Base-by-base conservation (phyloP, 2,888 invertebrate species). In the Iselma pallidipennis region DNA sequence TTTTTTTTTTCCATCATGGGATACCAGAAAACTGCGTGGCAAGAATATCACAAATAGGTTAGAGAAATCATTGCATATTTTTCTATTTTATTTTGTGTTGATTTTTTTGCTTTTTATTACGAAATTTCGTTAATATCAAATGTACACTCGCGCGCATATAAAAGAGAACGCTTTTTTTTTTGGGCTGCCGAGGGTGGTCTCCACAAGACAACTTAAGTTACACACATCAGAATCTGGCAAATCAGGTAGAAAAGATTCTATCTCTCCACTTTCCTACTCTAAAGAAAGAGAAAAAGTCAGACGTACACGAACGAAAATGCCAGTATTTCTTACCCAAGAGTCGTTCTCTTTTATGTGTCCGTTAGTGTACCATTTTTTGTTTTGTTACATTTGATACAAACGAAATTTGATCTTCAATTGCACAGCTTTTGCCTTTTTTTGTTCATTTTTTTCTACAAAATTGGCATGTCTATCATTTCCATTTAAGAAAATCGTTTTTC, bases 21-120 rank as follows among this genome's bases (percentile, higher is more conserved):
- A 76, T 76, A 72, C 72, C 78, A 91, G 91, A 87, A 89, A 89
- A 87, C 90, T 91, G 77, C 90, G 89, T 83, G 91, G 91, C 86
- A 90, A 90, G 85, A 88, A 86, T 83, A 83, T 90, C 82, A 74
- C 71, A 65, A 88, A 87, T 89, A 90, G 90, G 90, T 90, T 87
- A 89, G 88, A 86, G 85, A 84, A 45, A 78, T 76, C 80, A 78
- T 82, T 81, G 45, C 45, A 45, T 37, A 76, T 81, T 79, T 77
- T 77, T 74, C 74, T 74, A 67, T 69, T 70, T 69, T 61, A 4
- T 55, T 55, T n/a, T 49, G 26, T 45, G 3, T 58, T 62, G 28
- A 26, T 33, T 58, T 58, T 58, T 57, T 59, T 57, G 61, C 61
- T 45, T 45, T n/a, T 45, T 23, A 6, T 23, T 45, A 45, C 9